Evolutionary conservation across 2,797 vertebrate genomes (phyloP), one percentile per base, ranked within the genome.

Genomic region (Tenualosa thibaudeaui): DNA sequence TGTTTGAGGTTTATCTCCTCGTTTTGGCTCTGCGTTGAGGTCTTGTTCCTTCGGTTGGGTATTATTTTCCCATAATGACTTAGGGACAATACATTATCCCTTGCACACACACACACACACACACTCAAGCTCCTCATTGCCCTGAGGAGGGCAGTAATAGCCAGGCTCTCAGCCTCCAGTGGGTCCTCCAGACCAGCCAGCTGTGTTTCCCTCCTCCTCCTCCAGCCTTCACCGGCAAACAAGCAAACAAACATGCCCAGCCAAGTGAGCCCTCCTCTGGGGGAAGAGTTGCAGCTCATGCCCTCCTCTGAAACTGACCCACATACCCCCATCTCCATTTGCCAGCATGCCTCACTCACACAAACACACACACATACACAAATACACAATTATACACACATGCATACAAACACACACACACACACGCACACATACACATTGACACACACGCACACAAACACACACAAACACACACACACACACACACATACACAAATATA

Each of bases 111-210:
- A 62, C 4, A 62, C 62, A 68, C 90, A 85, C 86, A 84, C 82
- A 86, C 86, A 60, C 84, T 50, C 58, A 51, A 15, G 26, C 31
- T 40, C 65, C 81, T 81, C 78, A 82, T 50, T 68, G 81, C 53
- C 31, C 82, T 78, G 50, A 81, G 46, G 82, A 83, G 84, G 65
- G 65, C 65, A 71, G 65, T 71, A 71, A 71, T 31, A 86, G 86
- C 56, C 49, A 50, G 62, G 50, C 43, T 50, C 60, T 17, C 17
- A 65, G 81, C 43, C 81, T 85, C 51, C 81, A 78, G 75, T 81
- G n/a, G 24, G 5, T 31, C 26, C 65, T 65, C n/a, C 24, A 71
- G 65, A 37, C 65, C 65, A 71, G 31, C 31, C 65, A 40, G 65
- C 26, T 65, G 60, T 71, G 46, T 60, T 13, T 71, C 65, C 65